Base-by-base conservation (phyloP, 2,113 vertebrate genomes). In the Gallinago paraguaiae region DNA sequence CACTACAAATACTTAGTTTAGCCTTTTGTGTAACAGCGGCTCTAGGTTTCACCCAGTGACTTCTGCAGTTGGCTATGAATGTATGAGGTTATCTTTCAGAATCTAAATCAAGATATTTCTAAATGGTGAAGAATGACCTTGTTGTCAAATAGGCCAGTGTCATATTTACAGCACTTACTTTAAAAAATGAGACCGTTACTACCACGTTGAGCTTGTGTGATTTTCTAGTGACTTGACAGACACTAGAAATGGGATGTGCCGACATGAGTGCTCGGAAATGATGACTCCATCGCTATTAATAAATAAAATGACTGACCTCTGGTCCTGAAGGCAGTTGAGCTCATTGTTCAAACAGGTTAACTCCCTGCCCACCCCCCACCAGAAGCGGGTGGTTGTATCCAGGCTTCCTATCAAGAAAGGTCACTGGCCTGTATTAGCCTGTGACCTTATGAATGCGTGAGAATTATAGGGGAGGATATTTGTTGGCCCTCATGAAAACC, bases 321-420 rank as follows among this genome's bases (percentile, higher is more conserved):
- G 54, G 86, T 91, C 9, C 18, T 86, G 48, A 82, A 79, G 3
- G 43, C 51, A 60, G 74, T 51, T 91, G 84, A 93, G 51, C 60
- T 91, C 87, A 75, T 95, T 95, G 92, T 94, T 95, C 87, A 74
- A 77, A 91, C 77, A 92, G 59, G 83, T 94, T 92, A 86, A 86
- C 33, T 90, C 67, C 70, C 90, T 82, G 53, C 18, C 45, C 8
- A 1, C 27, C 11, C 13, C 11, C 33, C 17, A 25, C 18, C 45
- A 48, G 50, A 57, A 83, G 64, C 84, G 17, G 23, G 37, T 78
- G 81, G 48, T 56, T 83, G 2, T 78, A 54, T 87, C 53, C 78
- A 78, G 51, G 87, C 92, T 96, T 96, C 92, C 87, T 96, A 63
- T 63, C 41, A 45, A 82, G 93, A 91, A 91, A 89, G 81, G 81